Evolutionary conservation across 2,888 invertebrate genomes (phyloP), one percentile per base, ranked within the genome.

Genomic region (Eremobia ochroleuca): DNA sequence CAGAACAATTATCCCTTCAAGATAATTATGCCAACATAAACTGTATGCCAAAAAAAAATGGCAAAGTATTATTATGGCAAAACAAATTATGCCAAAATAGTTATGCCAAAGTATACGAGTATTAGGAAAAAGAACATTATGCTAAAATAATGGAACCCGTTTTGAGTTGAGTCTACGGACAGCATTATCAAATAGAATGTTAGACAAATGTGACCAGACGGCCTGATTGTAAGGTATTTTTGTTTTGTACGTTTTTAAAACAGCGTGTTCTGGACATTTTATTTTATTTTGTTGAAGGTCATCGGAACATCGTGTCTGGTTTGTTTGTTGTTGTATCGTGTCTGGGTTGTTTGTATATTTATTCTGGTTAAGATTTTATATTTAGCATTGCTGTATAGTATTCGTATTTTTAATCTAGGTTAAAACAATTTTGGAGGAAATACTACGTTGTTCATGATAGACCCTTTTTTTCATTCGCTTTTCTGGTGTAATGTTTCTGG

Each of bases 161-260:
- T 25, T 40, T 43, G 6, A 34, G 18, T 6, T 25, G 34, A 1
- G 34, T 71, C 18, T 79, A 21, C 3, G 11, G 21, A 15, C 43
- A 40, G 37, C 73, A n/a, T 55, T 62, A n/a, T 13, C 28, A n/a
- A 58, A 62, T 21, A 62, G 18, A 76, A 64, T 67, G 66, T 59
- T 73, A 65, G 55, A 61, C 59, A 72, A 76, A 69, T 77, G 59
- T 61, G 6, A 37, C 46, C 62, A 71, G 66, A 64, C 58, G 72
- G 49, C 37, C n/a, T n/a, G 43, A 70, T 58, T 31, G 37, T 4
- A 18, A 25, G 18, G 25, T 55, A 49, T 76, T 76, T 70, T 58
- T 55, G 28, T 72, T 65, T 28, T 37, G 72, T 61, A 67, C 43
- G 3, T 66, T 81, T 78, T 80, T 46, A 55, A 80, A 84, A 66